phyloP scores from a whole-genome alignment of 2,113 vertebrate species.

The rat (Rattus norvegicus) region DNA sequence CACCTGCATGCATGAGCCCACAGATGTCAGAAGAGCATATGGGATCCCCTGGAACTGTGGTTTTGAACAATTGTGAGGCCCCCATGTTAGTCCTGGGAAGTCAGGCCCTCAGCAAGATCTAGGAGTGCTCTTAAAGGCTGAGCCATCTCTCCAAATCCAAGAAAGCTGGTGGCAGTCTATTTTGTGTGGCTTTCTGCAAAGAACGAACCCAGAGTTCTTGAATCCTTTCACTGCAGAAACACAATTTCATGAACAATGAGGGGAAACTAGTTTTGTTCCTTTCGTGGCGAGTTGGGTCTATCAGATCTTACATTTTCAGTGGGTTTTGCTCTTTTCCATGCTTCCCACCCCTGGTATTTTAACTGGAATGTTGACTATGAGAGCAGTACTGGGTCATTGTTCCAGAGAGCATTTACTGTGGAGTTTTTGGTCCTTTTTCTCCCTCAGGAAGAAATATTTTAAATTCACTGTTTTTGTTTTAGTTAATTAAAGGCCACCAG shows the following conservation, averaged over 20 bases:
- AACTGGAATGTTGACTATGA: not conserved
- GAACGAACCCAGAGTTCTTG: not conserved
- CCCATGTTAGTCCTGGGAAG: not conserved
- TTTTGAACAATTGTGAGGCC: not conserved
- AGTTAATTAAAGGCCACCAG: too few relatives aligned
- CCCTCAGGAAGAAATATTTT: too few relatives aligned
- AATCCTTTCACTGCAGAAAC: not conserved
- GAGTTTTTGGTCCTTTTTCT: too few relatives aligned
- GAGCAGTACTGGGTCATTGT: not conserved
- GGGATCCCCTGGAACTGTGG: not conserved
- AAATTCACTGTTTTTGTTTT: too few relatives aligned
- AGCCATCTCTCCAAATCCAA: not conserved
- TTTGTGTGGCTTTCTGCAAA: not conserved
- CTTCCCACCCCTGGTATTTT: not conserved
- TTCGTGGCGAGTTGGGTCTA: not conserved
- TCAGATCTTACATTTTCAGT: not conserved
- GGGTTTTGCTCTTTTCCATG: not conserved
- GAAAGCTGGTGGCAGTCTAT: not conserved
- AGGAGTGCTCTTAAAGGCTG: not conserved
- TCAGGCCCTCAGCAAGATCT: not conserved
- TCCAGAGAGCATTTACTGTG: not conserved
- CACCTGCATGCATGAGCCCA: not conserved
- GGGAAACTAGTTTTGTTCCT: not conserved
- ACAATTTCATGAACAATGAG: not conserved
- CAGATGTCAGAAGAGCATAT: not conserved